Conservation (phyloP, 2,113 vertebrate species). For the Tupaia chinensis region DNA sequence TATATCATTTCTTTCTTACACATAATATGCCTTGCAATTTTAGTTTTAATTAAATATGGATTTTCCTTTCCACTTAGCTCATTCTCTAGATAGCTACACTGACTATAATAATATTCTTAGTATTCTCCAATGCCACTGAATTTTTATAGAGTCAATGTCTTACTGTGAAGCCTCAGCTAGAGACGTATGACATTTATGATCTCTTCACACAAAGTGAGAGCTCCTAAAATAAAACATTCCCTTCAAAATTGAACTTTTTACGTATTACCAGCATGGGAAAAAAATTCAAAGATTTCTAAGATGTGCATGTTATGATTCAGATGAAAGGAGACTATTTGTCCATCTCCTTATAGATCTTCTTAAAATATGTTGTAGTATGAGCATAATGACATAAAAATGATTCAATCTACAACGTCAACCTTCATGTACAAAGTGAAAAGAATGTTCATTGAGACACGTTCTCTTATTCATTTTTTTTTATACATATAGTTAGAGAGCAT, state of each 20-base stretch:
- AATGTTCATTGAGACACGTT: neutral
- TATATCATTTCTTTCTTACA: conserved; percentile 60
- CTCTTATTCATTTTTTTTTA: neutral
- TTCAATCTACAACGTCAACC: neutral
- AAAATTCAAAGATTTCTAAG: conserved; percentile 36
- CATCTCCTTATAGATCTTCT: neutral
- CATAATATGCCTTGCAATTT: conserved; percentile 73
- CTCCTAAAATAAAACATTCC: conserved; percentile 65
- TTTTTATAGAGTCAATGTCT: conserved; percentile 70
- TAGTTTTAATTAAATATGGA: conserved; percentile 81
- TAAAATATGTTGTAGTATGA: conserved; percentile 13
- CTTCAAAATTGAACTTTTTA: conserved; percentile 64
- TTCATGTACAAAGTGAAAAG: neutral
- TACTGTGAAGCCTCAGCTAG: conserved; percentile 73
- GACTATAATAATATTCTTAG: conserved; percentile 76
- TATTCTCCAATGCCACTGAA: conserved; percentile 70
- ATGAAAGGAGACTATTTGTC: neutral
- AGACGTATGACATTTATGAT: conserved; percentile 63
- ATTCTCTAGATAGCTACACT: conserved; percentile 66
- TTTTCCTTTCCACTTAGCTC: conserved; percentile 79
- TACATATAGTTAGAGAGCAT: neutral
- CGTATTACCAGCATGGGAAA: conserved; percentile 26
- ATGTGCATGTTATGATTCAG: conserved; percentile 23
- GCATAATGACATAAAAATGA: neutral
- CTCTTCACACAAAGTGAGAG: conserved; percentile 12